These are phyloP conservation scores for Matsumurasca onukii DNA, from an alignment of 1,140 invertebrate genomes.

Conservation along the genomic window DNA sequence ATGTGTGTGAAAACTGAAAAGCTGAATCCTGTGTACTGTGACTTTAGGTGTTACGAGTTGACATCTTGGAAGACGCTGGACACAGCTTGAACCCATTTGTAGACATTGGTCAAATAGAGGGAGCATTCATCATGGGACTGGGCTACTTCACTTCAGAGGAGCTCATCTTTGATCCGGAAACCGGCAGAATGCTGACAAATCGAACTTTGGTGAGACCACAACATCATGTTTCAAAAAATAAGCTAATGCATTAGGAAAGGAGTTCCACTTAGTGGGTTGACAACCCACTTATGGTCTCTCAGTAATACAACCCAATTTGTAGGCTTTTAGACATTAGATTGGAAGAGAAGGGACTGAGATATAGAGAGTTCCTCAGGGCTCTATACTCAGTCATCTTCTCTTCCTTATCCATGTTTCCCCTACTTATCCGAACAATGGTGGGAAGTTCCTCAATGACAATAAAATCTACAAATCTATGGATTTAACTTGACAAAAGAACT, in stretches of 20 bases:
- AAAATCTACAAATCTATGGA: too few species aligned
- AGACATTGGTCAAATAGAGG: constrained; percentile 87
- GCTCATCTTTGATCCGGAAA: constrained; percentile 63
- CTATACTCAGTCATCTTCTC: too few species aligned
- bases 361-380: too few species aligned
- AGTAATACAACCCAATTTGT: constrained; percentile 62
- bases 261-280: constrained; percentile 85
- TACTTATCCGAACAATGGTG: too few species aligned
- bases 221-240: constrained; percentile 69
- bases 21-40: too few species aligned
- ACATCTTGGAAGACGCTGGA: constrained; percentile 75
- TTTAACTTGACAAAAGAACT: too few species aligned
- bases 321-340: constrained; percentile 71
- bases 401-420: too few species aligned
- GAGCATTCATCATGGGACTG: constrained; percentile 84
- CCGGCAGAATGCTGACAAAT: constrained; percentile 69
- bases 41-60: constrained; percentile 64
- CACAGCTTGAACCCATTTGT: constrained; percentile 72
- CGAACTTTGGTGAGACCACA: constrained; percentile 69
- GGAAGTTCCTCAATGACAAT: too few species aligned
- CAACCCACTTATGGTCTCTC: constrained; percentile 73
- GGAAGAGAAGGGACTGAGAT: constrained; percentile 44
- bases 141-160: constrained; percentile 80
- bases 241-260: constrained; percentile 87
- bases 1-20: too few species aligned